These are phyloP conservation scores for Vipera ursinii DNA, from an alignment of 2,797 vertebrate species.

Conservation along the genomic window DNA sequence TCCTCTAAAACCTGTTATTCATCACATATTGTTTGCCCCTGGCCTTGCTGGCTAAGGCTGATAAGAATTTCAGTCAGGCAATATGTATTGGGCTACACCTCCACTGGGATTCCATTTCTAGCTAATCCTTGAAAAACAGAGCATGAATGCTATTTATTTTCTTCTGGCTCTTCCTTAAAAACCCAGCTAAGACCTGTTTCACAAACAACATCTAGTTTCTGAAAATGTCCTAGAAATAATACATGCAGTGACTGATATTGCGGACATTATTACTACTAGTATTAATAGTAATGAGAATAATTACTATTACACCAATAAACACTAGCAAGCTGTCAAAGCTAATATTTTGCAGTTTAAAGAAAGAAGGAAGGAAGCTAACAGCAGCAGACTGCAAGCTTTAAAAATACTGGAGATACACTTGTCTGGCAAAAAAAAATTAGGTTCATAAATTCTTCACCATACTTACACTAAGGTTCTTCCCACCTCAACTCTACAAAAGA, in stretches of 20 bases:
- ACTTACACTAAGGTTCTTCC: constrained; percentile 13
- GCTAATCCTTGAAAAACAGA: not conserved
- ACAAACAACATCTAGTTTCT: not conserved
- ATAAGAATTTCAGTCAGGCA: not conserved
- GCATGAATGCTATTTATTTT: not conserved
- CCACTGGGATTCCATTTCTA: not conserved
- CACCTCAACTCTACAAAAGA: not conserved
- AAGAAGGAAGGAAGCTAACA: not conserved
- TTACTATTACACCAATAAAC: not conserved
- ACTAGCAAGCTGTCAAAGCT: not conserved
- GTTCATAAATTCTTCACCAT: constrained; percentile 4
- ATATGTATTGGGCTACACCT: not conserved
- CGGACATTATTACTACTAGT: no score
- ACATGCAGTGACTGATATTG: not conserved
- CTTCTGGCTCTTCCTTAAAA: not conserved
- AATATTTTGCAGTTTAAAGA: not conserved
- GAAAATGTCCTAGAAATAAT: not conserved
- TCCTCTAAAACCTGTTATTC: not conserved
- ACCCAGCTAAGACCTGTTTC: not conserved
- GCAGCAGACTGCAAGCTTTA: not conserved
- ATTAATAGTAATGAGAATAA: not conserved
- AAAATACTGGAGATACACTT: not conserved
- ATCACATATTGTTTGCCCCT: not conserved
- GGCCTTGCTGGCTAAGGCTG: not conserved
- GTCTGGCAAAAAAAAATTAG: not conserved